Base-by-base conservation (phyloP, 92 coral and sea anemone species). In the Heliopora coerulea region DNA sequence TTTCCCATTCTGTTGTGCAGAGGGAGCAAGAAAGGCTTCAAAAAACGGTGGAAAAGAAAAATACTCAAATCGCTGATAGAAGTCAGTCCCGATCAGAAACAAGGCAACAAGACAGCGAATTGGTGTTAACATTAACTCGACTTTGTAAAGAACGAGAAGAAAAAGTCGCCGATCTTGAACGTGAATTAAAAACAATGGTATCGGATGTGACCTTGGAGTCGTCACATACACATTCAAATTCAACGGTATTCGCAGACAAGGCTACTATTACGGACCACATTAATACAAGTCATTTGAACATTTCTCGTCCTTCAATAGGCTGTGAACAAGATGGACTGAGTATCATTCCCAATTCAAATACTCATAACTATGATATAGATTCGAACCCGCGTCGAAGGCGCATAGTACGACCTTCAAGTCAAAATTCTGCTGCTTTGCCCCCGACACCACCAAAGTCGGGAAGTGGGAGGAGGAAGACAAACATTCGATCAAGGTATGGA, bases 21-120 rank as follows among this genome's bases (percentile, higher is more conserved):
- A 84, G 91, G 32, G 98, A 93, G 48, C 96, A 90, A 63, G 83
- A 90, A 66, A 89, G 88, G n/a, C 80, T 90, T 37, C 88, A 90
- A 75, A 85, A 85, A 42, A 84, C 86, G 1, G 65, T 84, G 17
- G 83, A 66, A 18, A 88, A 81, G 74, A 87, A 81, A 48, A 77
- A 42, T 42, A 21, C 88, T 18, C 61, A 37, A 14, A 25, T 62
- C 48, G 50, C 85, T 39, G 75, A 87, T 25, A 49, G 89, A 75
- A 32, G 81, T 18, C 73, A 65, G 56, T 68, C 78, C 48, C 82
- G 82, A 54, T 61, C 17, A 15, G 78, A 78, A 6, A 66, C 58
- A 24, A 73, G 62, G 14, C 81, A 86, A 23, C 87, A 88, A 75
- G 87, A 77, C 67, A 84, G 54, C 62, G 80, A 83, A 3, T 78